phyloP scores from a whole-genome alignment of 2,888 invertebrate genomes.

The Xestobium rufovillosum region DNA sequence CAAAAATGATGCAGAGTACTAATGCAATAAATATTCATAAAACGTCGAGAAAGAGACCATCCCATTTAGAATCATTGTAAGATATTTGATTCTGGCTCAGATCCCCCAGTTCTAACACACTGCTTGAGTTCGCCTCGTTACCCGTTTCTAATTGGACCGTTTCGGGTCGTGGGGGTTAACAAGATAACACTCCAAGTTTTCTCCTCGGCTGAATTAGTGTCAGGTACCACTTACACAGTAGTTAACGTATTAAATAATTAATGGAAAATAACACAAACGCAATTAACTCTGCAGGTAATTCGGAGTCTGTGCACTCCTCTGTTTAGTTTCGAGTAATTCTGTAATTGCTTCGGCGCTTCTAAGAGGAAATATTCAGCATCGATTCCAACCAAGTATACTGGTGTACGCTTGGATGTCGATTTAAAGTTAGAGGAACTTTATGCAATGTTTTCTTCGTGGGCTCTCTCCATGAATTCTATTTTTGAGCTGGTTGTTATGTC shows the following conservation, averaged over 20 bases:
- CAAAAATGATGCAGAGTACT: slow-evolving; percentile 12
- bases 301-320: too few species aligned
- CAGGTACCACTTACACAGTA: slow-evolving; percentile 26
- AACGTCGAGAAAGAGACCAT: slow-evolving; percentile 27
- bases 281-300: too few species aligned
- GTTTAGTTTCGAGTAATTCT: too few species aligned
- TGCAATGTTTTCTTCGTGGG: too few species aligned
- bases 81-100: slow-evolving; percentile 28
- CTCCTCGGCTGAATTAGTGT: slow-evolving; percentile 25
- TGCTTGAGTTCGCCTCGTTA: slow-evolving; percentile 31
- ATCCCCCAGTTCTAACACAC: slow-evolving; percentile 32
- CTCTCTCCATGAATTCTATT: too few species aligned
- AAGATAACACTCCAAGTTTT: slow-evolving; percentile 35
- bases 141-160: slow-evolving; percentile 36
- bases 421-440: too few species aligned
- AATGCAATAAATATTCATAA: slow-evolving; percentile 30
- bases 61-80: slow-evolving; percentile 30
- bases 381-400: too few species aligned
- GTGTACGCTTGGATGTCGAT: too few species aligned
- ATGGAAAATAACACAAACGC: too few species aligned
- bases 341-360: too few species aligned
- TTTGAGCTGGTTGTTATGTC: too few species aligned
- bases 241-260: slow-evolving; percentile 24
- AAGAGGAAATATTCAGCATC: too few species aligned
- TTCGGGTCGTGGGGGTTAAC: slow-evolving; percentile 34